Percentiles rank a stretch among this genome's conserved stretches.
These are phyloP conservation scores for Oncopodura yosiiana DNA, from an alignment of 1,140 invertebrate genomes.

Conservation along the genomic window DNA sequence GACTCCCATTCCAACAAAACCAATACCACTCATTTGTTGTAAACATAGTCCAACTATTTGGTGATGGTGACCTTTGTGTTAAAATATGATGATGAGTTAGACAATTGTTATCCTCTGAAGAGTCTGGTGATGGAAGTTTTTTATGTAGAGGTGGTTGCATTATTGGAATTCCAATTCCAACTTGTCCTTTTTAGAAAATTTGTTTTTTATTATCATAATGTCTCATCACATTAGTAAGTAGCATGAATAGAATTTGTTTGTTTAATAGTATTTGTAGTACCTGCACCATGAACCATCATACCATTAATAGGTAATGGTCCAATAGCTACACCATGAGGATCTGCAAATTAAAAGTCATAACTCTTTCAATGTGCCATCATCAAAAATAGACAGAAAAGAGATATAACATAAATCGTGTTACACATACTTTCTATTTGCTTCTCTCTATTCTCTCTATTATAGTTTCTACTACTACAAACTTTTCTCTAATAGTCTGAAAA, in stretches of 20 bases:
- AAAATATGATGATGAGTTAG: background rate
- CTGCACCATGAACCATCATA: conserved; percentile 32
- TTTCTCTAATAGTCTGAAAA: conserved; percentile 1
- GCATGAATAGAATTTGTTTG: background rate
- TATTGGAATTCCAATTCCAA: conserved; percentile 29
- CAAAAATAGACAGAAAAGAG: background rate
- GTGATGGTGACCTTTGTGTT: conserved; percentile 13
- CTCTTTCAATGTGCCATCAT: background rate
- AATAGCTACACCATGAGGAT: conserved; percentile 28
- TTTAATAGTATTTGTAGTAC: conserved; percentile 19
- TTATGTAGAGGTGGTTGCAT: conserved; percentile 20
- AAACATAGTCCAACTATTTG: background rate
- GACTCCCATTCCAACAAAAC: conserved; percentile 49
- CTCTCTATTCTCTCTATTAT: no score
- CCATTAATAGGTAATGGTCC: conserved; percentile 36
- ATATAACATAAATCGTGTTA: background rate
- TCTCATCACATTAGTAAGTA: background rate
- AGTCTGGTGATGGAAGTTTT: conserved; percentile 27
- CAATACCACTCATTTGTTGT: conserved; percentile 37
- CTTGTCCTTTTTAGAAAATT: conserved; percentile 16
- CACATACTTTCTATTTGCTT: no score
- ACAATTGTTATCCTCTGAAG: conserved; percentile 21
- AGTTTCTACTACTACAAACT: no score
- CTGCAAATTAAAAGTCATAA: background rate
- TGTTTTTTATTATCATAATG: background rate